These are phyloP conservation scores for Ochropleura leucogaster DNA, from an alignment of 2,888 invertebrate species.

Conservation along the genomic window DNA sequence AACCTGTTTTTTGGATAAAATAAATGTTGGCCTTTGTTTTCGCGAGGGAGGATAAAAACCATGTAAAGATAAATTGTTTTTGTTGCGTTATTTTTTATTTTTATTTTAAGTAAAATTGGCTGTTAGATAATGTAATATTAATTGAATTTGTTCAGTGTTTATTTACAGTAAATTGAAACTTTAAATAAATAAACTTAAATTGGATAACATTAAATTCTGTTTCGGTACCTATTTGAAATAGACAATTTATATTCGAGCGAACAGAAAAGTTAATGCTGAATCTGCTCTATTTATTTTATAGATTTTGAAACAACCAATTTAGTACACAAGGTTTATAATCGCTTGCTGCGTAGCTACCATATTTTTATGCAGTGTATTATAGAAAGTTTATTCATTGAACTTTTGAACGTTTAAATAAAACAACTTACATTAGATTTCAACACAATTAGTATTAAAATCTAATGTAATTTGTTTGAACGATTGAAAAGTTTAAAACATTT, in stretches of 20 bases:
- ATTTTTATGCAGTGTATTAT: constrained; percentile 8
- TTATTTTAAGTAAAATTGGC: background rate
- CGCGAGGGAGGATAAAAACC: background rate
- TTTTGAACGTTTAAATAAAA: background rate
- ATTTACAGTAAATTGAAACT: background rate
- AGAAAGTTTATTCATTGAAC: constrained; percentile 16
- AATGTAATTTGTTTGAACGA: background rate
- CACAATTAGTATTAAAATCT: too few species aligned
- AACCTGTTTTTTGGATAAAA: background rate
- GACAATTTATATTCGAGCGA: background rate
- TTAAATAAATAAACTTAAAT: constrained; percentile 7
- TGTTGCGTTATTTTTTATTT: background rate
- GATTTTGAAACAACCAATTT: constrained; percentile 8
- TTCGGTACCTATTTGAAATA: constrained; percentile 3
- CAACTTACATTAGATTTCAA: too few species aligned
- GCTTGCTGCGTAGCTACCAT: background rate
- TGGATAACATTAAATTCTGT: constrained; percentile 4
- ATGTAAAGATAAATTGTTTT: background rate
- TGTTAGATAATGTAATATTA: background rate
- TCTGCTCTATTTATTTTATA: background rate
- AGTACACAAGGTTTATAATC: background rate
- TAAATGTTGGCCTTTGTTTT: background rate
- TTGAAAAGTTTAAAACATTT: constrained; percentile 1
- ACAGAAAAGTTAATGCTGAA: background rate
- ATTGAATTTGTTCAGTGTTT: too few species aligned